These are phyloP conservation scores for Threskiornis aethiopicus DNA, from an alignment of 2,797 vertebrate genomes.

Conservation along the genomic window DNA sequence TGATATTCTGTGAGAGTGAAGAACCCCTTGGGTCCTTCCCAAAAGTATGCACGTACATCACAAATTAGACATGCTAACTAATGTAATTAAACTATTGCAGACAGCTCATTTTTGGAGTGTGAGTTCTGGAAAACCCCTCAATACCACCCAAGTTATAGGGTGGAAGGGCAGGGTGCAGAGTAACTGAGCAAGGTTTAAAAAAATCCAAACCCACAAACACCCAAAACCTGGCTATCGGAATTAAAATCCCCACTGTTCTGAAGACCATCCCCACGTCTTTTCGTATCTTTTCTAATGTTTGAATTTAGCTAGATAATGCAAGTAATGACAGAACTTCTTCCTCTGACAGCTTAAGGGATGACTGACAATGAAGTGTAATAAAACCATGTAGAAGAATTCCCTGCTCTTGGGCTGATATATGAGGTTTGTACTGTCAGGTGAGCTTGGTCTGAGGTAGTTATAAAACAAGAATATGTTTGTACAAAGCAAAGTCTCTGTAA, in stretches of 20 bases:
- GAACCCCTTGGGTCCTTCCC: background rate
- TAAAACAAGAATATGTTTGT: background rate
- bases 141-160: background rate
- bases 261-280: background rate
- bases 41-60: background rate
- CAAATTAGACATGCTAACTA: background rate
- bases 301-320: background rate
- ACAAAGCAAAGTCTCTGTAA: constrained; percentile 17
- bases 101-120: background rate
- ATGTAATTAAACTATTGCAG: background rate
- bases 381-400: background rate
- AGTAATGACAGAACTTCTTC: background rate
- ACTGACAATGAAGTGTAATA: constrained; percentile 1
- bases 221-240: background rate
- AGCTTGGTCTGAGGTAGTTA: constrained; percentile 1
- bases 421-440: background rate
- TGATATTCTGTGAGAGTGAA: background rate
- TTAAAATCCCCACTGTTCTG: background rate
- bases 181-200: background rate
- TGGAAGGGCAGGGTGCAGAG: background rate
- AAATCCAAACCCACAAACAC: background rate
- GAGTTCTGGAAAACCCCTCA: background rate
- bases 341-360: background rate
- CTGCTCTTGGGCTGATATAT: constrained; percentile 1
- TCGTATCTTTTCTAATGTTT: background rate